These are phyloP conservation scores for Apoda limacodes DNA, from an alignment of 2,888 invertebrate species.

Conservation along the genomic window DNA sequence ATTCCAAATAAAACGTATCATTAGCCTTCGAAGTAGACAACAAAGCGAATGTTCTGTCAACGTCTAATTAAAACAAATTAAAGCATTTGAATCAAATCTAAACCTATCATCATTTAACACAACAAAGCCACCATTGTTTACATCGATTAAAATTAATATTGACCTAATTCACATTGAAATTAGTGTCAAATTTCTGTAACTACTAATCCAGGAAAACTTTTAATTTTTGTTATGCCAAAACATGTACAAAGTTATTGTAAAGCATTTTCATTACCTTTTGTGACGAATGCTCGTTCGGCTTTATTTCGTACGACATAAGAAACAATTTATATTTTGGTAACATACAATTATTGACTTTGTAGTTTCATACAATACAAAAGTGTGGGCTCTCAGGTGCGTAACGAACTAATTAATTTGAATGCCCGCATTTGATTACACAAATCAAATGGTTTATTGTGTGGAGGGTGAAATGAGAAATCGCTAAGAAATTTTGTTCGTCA, in stretches of 20 bases:
- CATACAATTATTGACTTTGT: too few relatives aligned
- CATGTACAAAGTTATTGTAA: constrained; percentile 1
- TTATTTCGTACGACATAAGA: not conserved
- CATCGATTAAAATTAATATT: too few relatives aligned
- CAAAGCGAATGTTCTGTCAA: constrained; percentile 33
- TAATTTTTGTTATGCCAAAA: not conserved
- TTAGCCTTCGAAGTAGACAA: constrained; percentile 29
- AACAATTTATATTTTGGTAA: too few relatives aligned
- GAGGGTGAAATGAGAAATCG: constrained; percentile 65
- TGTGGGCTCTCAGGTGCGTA: constrained; percentile 64
- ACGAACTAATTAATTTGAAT: constrained; percentile 66
- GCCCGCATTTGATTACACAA: constrained; percentile 70
- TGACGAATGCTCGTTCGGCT: constrained; percentile 4
- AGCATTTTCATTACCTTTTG: not conserved
- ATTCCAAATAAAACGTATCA: constrained; percentile 31
- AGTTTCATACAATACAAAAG: constrained; percentile 32
- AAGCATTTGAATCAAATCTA: constrained; percentile 16
- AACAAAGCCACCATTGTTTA: too few relatives aligned
- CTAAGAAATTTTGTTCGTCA: constrained; percentile 67
- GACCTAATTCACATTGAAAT: too few relatives aligned
- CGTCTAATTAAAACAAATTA: constrained; percentile 40
- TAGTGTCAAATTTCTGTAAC: too few relatives aligned
- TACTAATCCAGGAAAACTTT: too few relatives aligned
- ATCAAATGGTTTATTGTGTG: constrained; percentile 60
- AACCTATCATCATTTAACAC: constrained; percentile 32